Evolutionary conservation across 2,797 vertebrate genomes (phyloP), one percentile per base, ranked within the genome.

Genomic region (Thunnus albacares): DNA sequence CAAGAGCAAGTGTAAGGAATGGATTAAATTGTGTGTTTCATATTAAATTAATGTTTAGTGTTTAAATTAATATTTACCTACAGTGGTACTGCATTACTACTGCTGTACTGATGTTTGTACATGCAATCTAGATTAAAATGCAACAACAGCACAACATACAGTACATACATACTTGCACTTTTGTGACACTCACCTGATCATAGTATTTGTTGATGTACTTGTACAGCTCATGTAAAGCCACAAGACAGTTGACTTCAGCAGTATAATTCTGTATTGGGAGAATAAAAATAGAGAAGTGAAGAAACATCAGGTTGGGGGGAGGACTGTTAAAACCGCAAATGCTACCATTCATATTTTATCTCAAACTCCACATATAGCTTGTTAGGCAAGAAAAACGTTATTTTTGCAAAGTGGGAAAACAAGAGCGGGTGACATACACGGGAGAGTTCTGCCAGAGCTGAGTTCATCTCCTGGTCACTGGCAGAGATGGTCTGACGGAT

Each of bases 151-250:
- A 18, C 2, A 20, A 45, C 17, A 38, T 3, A 17, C 38, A 6
- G 30, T 33, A 33, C 6, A 18, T 63, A 26, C 1, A 4, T 49
- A 49, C 30, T 12, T 43, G 10, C 60, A 55, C 20, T 67, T 38
- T 15, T 5, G 2, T 51, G 1, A 35, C 58, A 90, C 97, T 95
- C 86, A 99, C 98, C 94, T 99, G 98, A 90, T 99, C 98, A 2
- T 99, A 99, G 92, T 99, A 99, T 85, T 99, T 99, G 95, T 99
- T 99, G 95, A 99, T 99, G 93, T 99, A 99, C 93, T 98, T 99
- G 95, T 99, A 99, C 88, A 99, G 93, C 87, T 99, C 98, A 6
- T 99, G 97, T 41, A 99, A 91, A 87, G 98, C 98, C 91, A 99
- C 98, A 15, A 97, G 93, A 26, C 96, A 97, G 93, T 99, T 99